Evolutionary conservation across 2,888 invertebrate species (phyloP).

Genomic region (Erynnis tages): DNA sequence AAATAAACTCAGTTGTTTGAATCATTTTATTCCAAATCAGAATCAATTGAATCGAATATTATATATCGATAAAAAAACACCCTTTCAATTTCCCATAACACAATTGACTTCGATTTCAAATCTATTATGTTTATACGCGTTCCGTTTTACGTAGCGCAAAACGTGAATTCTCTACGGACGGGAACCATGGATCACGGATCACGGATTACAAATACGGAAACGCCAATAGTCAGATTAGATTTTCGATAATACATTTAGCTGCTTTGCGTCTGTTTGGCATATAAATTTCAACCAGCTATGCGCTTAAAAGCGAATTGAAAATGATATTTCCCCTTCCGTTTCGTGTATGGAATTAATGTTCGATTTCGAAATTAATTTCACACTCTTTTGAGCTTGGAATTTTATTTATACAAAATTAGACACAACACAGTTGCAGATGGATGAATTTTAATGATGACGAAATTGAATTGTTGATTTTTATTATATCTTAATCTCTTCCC

Average conservation of each 20-base stretch:
- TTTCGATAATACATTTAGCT: conserved; percentile 1
- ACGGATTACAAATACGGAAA: conserved; percentile 2
- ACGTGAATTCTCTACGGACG: conserved; percentile 6
- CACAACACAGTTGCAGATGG: no score
- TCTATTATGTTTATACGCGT: conserved; percentile 6
- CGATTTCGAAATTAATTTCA: no score
- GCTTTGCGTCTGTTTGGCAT: background rate
- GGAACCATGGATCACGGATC: background rate
- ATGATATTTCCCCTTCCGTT: background rate
- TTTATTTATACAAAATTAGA: no score
- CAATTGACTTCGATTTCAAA: background rate
- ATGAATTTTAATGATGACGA: no score
- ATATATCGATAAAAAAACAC: background rate
- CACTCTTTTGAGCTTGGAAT: no score
- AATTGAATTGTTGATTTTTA: no score
- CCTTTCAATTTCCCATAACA: background rate
- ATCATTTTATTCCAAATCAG: no score
- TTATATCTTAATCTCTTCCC: no score
- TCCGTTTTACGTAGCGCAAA: conserved; percentile 1
- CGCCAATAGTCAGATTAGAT: conserved; percentile 10
- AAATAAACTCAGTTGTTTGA: no score
- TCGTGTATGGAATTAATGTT: background rate
- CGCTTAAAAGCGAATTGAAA: background rate
- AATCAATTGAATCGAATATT: no score
- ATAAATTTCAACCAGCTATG: background rate